Percentiles rank a stretch among this genome's conserved stretches.
Conservation (phyloP, 2,888 invertebrate species). For the Muscina levida region DNA sequence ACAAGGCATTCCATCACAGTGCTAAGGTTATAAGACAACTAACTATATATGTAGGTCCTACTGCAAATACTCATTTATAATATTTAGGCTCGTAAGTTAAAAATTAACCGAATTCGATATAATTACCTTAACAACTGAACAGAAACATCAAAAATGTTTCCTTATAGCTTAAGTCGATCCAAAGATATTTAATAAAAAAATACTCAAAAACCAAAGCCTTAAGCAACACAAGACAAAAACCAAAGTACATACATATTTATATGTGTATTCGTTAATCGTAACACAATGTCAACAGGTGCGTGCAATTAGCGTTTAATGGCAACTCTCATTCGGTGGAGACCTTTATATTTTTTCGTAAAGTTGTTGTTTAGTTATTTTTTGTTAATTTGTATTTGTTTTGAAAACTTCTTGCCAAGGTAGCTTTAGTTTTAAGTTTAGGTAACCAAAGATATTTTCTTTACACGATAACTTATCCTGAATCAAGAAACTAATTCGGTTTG, state of each 20-base stretch:
- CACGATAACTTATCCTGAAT: no score
- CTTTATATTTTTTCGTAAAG: background rate
- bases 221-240: conserved; percentile 55
- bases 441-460: conserved; percentile 66
- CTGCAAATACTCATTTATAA: conserved; percentile 63
- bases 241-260: conserved; percentile 49
- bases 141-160: conserved; percentile 47
- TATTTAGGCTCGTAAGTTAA: conserved; percentile 50
- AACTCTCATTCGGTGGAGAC: conserved; percentile 34
- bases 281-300: no score
- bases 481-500: no score
- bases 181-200: conserved; percentile 38
- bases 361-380: conserved; percentile 9
- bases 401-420: conserved; percentile 60
- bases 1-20: conserved; percentile 80
- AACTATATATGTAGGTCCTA: conserved; percentile 48
- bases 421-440: conserved; percentile 55
- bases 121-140: background rate
- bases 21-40: no score
- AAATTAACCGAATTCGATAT: conserved; percentile 2
- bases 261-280: background rate
- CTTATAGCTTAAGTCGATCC: conserved; percentile 27
- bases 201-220: conserved; percentile 58
- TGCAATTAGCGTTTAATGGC: conserved; percentile 55
- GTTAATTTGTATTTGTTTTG: conserved; percentile 48